Base-by-base conservation (phyloP, 2,797 vertebrate species). In the Discoglossus pictus region DNA sequence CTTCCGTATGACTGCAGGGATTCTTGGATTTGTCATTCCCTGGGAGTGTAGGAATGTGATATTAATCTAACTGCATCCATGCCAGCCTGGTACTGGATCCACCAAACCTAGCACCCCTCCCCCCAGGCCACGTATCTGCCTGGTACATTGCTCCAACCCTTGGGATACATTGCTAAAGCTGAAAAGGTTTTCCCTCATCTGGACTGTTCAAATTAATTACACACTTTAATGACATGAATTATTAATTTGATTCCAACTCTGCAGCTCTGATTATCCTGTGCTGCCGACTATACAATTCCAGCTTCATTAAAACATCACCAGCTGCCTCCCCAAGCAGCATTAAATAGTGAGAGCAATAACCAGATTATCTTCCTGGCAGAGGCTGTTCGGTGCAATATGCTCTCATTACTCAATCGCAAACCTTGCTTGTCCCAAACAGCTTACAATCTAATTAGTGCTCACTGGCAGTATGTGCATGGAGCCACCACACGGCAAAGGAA, bases 191-290 rank as follows among this genome's bases (percentile, higher is more conserved):
- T 81, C 84, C 80, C 84, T 89, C 87, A 87, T 89, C 86, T 83
- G 86, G 84, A 79, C 54, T 34, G 83, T 78, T 91, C 84, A 82
- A 92, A 97, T 97, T 98, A 97, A 98, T 98, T 98, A 97, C 89
- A 96, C 93, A 93, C 94, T 95, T 97, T 98, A 98, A 98, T 97
- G 94, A 98, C 93, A 94, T 96, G 94, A 94, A 97, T 96, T 97
- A 96, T 98, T 96, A 95, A 98, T 96, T 93, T 90, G 86, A 91
- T 90, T 94, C 93, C 94, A 93, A 94, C 93, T 96, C 93, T 92
- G 94, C 94, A 93, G 93, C 94, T 96, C 94, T 94, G 92, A 91
- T 94, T 93, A 94, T 88, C 92, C 91, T 91, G 88, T 75, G 71
- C 86, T 89, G 92, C 91, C 89, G 92, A 91, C 90, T 84, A 88